Conservation (phyloP, 2,797 vertebrate genomes). For the Linurgus olivaceus region DNA sequence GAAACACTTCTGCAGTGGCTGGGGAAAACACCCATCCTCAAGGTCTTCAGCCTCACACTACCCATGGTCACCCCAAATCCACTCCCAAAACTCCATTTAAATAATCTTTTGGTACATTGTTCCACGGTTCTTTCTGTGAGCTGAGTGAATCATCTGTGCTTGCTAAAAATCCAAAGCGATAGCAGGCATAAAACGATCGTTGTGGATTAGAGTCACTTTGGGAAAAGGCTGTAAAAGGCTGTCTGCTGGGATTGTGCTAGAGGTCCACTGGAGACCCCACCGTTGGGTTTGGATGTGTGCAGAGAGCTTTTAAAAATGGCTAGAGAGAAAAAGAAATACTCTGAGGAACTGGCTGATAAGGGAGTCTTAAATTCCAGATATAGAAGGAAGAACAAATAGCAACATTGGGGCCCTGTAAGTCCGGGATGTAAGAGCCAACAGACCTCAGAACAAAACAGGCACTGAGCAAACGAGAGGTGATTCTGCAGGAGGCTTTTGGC, state of each 20-base stretch:
- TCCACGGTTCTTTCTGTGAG: background rate
- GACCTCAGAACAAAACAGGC: background rate
- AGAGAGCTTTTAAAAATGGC: conserved; percentile 11
- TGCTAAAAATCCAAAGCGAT: background rate
- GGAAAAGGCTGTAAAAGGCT: conserved; percentile 23
- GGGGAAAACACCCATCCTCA: background rate
- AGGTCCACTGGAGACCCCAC: background rate
- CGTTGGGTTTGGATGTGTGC: background rate
- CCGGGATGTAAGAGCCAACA: background rate
- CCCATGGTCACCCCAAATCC: background rate
- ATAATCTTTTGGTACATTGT: background rate
- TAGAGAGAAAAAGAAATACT: background rate
- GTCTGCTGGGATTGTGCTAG: conserved; percentile 19
- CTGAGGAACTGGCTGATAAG: background rate
- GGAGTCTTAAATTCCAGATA: conserved; percentile 10
- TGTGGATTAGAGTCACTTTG: conserved; percentile 36
- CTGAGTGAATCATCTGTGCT: background rate
- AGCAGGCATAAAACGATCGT: background rate
- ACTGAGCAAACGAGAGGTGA: conserved; percentile 4
- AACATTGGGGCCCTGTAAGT: background rate
- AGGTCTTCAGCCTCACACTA: background rate
- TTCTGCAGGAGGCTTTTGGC: background rate
- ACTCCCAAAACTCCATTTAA: background rate
- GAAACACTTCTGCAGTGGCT: background rate
- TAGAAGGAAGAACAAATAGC: conserved; percentile 4